phyloP scores from a whole-genome alignment of 2,888 invertebrate genomes.

The Scaptomyza tumidula region DNA sequence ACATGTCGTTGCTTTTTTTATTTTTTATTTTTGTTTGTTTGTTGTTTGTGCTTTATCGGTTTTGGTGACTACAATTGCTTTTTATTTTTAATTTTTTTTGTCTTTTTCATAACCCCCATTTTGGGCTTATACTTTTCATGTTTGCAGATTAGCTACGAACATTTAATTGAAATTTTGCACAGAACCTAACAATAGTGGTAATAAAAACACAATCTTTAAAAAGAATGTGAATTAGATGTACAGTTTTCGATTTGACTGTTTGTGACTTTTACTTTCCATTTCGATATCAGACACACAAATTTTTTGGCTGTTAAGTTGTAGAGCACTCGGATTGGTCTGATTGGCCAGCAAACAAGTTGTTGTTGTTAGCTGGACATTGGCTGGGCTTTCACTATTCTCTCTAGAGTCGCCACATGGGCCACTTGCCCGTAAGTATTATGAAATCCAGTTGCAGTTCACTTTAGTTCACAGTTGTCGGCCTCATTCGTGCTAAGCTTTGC shows the following conservation, averaged over 20 bases:
- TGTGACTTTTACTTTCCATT: conserved; percentile 32
- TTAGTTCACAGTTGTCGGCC: conserved; percentile 12
- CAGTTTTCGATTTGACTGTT: background rate
- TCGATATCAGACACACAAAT: background rate
- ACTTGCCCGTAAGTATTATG: conserved; percentile 48
- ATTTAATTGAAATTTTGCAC: conserved; percentile 5
- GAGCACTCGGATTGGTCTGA: background rate
- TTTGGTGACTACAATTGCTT: conserved; percentile 41
- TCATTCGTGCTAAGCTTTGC: conserved; percentile 7
- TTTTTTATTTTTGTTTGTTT: conserved; percentile 1
- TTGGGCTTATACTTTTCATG: conserved; percentile 46
- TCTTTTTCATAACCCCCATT: conserved; percentile 64
- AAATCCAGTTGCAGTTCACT: conserved; percentile 35
- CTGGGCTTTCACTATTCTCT: conserved; percentile 60
- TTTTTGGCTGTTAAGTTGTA: conserved; percentile 30
- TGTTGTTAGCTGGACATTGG: conserved; percentile 12
- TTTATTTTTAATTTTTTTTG: conserved; percentile 23
- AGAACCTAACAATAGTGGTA: conserved; percentile 22
- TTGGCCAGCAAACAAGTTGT: conserved; percentile 46
- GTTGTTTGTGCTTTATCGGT: conserved; percentile 11
- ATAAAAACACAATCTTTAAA: conserved; percentile 16
- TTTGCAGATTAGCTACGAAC: conserved; percentile 37
- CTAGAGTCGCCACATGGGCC: conserved; percentile 27
- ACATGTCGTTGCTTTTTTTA: conserved; percentile 35
- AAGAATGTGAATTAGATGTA: background rate